Conservation (phyloP, 2,797 vertebrate genomes). For the Megalops cyprinoides region DNA sequence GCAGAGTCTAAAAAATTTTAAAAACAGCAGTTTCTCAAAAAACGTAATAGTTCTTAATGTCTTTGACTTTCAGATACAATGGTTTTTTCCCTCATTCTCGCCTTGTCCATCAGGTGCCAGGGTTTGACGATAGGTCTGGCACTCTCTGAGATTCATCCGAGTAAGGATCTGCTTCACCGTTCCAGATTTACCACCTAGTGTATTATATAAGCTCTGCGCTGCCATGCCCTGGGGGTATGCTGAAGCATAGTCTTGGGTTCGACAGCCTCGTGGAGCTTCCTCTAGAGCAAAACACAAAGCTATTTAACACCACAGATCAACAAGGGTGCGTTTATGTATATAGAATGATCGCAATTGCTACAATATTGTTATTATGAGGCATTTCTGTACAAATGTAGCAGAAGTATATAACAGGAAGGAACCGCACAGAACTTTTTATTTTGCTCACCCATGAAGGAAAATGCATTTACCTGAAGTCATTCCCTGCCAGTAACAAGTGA, state of each 20-base stretch:
- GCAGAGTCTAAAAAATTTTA: neutral
- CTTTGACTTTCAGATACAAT: neutral
- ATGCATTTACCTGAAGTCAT: no score
- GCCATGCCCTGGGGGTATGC: conserved; percentile 22
- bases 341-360: no score
- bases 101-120: neutral
- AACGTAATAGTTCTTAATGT: neutral
- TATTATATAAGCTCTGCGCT: neutral
- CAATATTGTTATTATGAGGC: no score
- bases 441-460: no score
- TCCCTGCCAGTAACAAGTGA: no score
- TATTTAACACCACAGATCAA: no score
- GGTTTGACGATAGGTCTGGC: conserved; percentile 33
- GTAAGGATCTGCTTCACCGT: conserved; percentile 30
- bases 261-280: no score
- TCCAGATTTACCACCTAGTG: conserved; percentile 38
- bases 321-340: no score
- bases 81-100: neutral
- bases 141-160: conserved; percentile 30
- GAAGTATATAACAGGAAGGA: no score
- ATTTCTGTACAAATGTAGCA: no score
- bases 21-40: neutral
- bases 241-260: neutral
- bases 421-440: no score
- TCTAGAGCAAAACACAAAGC: neutral